These are phyloP conservation scores for Shinisaurus crocodilurus DNA, from an alignment of 2,113 vertebrate genomes.

Conservation along the genomic window DNA sequence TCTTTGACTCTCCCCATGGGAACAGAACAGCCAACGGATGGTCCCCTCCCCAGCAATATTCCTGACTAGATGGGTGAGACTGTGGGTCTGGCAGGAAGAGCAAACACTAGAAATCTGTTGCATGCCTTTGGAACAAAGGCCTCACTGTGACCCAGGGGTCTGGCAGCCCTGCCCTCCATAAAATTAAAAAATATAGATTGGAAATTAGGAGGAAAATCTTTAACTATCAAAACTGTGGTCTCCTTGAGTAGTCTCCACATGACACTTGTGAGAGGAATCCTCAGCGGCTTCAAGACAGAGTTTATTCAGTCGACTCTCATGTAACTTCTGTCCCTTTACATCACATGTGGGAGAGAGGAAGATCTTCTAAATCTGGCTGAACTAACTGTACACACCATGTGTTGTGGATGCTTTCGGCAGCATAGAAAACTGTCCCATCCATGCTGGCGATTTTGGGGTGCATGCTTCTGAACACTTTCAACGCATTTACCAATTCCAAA, in stretches of 20 bases:
- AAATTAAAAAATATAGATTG: too few relatives aligned
- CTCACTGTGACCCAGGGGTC: too few relatives aligned
- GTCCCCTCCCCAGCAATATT: too few relatives aligned
- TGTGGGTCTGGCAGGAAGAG: too few relatives aligned
- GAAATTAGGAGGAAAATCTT: background rate
- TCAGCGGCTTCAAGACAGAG: background rate
- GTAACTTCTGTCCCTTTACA: background rate
- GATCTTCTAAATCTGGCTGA: background rate
- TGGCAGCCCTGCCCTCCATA: too few relatives aligned
- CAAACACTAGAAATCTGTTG: too few relatives aligned
- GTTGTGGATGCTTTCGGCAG: background rate
- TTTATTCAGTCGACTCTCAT: too few relatives aligned
- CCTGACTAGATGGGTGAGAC: too few relatives aligned
- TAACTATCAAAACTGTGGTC: background rate
- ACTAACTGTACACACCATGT: background rate
- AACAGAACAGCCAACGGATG: too few relatives aligned
- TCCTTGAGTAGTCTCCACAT: background rate
- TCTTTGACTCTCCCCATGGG: too few relatives aligned
- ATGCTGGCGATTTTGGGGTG: background rate
- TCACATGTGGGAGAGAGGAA: background rate
- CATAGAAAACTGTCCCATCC: background rate
- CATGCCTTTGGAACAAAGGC: too few relatives aligned
- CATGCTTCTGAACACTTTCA: background rate
- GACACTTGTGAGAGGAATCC: background rate
- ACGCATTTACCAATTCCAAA: background rate